phyloP scores from a whole-genome alignment of 2,888 invertebrate species.

The Lasioglossum pauxillum region DNA sequence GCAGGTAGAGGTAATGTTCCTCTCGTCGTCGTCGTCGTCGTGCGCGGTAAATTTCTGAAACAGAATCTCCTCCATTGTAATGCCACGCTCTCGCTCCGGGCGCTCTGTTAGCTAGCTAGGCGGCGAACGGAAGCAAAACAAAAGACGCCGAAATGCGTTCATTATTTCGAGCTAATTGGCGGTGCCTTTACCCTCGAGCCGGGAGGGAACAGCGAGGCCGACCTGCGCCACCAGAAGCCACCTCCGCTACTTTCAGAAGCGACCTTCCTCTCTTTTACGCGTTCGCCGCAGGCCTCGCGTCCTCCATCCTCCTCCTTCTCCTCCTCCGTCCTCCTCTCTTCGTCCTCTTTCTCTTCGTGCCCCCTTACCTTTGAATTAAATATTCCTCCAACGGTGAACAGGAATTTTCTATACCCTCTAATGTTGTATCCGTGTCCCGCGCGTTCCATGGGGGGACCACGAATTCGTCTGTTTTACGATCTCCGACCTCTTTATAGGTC shows the following conservation, averaged over 20 bases:
- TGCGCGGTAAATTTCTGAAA: conserved; percentile 73
- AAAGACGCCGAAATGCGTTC: conserved; percentile 83
- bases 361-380: conserved; percentile 58
- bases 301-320: conserved; percentile 8
- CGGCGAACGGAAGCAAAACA: conserved; percentile 81
- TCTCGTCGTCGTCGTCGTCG: conserved; percentile 44
- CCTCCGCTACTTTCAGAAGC: conserved; percentile 57
- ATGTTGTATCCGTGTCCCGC: conserved; percentile 50
- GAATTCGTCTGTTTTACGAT: conserved; percentile 34
- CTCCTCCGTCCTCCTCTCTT: neutral
- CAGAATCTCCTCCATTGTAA: conserved; percentile 73
- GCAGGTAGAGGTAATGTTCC: conserved; percentile 54
- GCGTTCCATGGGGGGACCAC: conserved; percentile 44
- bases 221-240: conserved; percentile 52
- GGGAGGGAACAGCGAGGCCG: conserved; percentile 60
- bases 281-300: conserved; percentile 62
- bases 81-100: conserved; percentile 75
- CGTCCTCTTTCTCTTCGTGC: conserved; percentile 5
- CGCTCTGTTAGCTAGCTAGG: conserved; percentile 78
- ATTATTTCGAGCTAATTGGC: conserved; percentile 85
- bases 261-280: conserved; percentile 62
- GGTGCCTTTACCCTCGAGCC: conserved; percentile 80
- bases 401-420: conserved; percentile 57
- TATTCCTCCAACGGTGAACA: conserved; percentile 51
- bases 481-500: conserved; percentile 15